Evolutionary conservation across 2,113 vertebrate genomes (phyloP), one percentile per base, ranked within the genome.

Genomic region (Pimephales promelas): DNA sequence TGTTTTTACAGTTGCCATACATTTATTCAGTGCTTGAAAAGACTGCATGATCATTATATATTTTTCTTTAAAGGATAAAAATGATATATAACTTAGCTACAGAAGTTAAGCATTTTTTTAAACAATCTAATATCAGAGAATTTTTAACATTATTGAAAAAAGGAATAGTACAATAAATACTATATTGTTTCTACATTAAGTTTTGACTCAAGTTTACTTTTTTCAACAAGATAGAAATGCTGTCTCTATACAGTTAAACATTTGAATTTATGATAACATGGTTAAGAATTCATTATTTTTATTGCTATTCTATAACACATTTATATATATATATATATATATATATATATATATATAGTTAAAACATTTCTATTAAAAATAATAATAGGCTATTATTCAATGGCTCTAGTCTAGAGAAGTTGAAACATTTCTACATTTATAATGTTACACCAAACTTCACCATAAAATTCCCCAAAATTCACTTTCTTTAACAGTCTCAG

Each of bases 1-100:
- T 59, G 34, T 52, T 78, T 43, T 78, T 61, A 64, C 76, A 79
- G 76, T 79, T 79, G 54, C n/a, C 3, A 78, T 26, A 40, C 22
- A 59, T 78, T 61, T 78, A 78, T 78, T 78, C 34, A 40, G n/a
- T 40, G 22, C 6, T n/a, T 34, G 26, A 49, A 71, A 24, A 70
- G 36, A 24, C 31, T 68, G 8, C 34, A n/a, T 1, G 40, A 72
- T n/a, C 22, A 2, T 72, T 45, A 45, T 20, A 22, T 52, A 52
- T 52, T 74, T 74, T 24, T 49, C 47, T 52, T 4, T 28, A 52
- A 24, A 49, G 16, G 3, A 49, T 24, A 18, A 16, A 28, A 14
- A 5, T 6, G 45, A 71, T 71, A 26, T 57, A 57, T 8, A 56
- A 24, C 43, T 73, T 56, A 70, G 43, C 43, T 73, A 26, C 49